Evolutionary conservation across 2,797 vertebrate species (phyloP), one percentile per base, ranked within the genome.

Genomic region (Acanthiza pusilla): DNA sequence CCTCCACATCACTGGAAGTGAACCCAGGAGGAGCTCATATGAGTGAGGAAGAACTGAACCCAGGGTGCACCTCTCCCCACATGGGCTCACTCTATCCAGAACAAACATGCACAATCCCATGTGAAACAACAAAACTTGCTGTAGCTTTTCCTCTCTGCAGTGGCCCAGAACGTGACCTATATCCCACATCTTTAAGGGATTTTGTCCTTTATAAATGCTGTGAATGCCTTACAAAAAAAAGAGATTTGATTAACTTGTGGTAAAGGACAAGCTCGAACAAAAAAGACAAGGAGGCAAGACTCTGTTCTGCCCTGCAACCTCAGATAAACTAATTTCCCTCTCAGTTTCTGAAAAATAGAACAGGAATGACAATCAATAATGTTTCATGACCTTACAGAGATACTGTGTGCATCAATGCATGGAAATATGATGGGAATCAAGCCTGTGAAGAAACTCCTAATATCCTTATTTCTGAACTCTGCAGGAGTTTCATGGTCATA

Each of bases 391-490:
- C 84, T 94, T 92, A 88, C 66, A 91, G 57, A 90, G 65, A 42
- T 82, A 66, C 38, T 53, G 40, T 70, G 77, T 32, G 79, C 85
- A 78, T 81, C 87, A 92, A 30, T 36, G 89, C 82, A 92, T 84
- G 18, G n/a, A 40, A 85, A 60, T 81, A 78, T 63, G 58, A 96
- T 88, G 61, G 68, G 61, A 96, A 89, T 72, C 65, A 81, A 80
- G 82, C 50, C 83, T 90, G 66, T 81, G 91, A 91, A 95, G 85
- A 93, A 91, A 92, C 29, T 92, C 40, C 55, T 97, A 94, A 94
- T 84, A 89, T 75, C 73, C 62, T 75, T 95, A 93, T 91, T 94
- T 89, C 66, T 92, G 79, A 92, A 48, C 94, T 81, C 92, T 38
- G 66, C 70, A 60, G 89, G 94, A 93, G 66, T 81, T 96, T 88